Conservation (phyloP, 2,113 vertebrate genomes). For the Butorides virescens region DNA sequence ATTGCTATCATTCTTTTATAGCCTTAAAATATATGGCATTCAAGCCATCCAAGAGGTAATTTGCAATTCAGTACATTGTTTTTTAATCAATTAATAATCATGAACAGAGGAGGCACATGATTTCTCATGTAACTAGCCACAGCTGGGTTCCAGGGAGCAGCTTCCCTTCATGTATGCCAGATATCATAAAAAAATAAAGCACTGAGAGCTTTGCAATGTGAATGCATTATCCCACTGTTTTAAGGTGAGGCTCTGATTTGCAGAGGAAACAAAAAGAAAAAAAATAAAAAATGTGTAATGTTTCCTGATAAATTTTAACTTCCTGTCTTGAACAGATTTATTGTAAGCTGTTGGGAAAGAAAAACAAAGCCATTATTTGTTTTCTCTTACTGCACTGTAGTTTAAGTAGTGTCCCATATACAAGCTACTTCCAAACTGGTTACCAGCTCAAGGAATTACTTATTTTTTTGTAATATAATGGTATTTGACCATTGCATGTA, state of each 20-base stretch:
- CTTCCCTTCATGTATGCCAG: neutral
- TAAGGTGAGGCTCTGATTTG: neutral
- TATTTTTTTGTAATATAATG: neutral
- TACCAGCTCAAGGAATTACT: neutral
- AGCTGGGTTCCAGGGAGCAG: neutral
- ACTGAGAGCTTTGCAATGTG: neutral
- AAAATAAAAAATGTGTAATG: neutral
- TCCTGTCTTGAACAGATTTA: neutral
- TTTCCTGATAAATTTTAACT: neutral
- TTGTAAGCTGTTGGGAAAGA: neutral
- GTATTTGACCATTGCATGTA: neutral
- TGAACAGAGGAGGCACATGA: neutral
- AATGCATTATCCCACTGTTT: neutral
- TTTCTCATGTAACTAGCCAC: neutral
- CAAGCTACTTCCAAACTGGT: neutral
- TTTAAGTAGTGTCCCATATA: neutral
- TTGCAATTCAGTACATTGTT: neutral
- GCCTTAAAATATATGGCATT: too few species aligned
- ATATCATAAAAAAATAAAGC: neutral
- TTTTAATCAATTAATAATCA: constrained; percentile 27
- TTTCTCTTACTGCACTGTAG: neutral
- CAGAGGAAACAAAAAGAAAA: neutral
- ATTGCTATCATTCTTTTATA: too few species aligned
- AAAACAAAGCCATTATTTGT: neutral
- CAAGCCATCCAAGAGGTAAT: neutral